Conservation (phyloP, 2,888 invertebrate species). For the Epirrita christyi region DNA sequence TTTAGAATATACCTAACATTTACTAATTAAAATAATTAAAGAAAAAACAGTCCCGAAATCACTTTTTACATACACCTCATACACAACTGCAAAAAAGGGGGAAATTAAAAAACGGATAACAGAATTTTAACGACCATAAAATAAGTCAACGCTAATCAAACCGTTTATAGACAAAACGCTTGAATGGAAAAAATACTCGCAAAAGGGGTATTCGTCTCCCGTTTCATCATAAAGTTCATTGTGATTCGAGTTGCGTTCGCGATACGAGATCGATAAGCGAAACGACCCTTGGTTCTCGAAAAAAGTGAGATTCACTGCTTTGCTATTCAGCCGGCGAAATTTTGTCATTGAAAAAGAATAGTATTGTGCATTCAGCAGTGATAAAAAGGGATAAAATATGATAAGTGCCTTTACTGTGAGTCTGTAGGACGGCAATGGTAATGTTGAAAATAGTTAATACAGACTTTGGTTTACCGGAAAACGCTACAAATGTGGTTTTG, state of each 20-base stretch:
- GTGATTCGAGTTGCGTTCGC: slow-evolving; percentile 62
- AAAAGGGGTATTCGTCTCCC: slow-evolving; percentile 51
- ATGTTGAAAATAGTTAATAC: slow-evolving; percentile 30
- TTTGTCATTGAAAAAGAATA: slow-evolving; percentile 74
- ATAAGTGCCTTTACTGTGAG: slow-evolving; percentile 41
- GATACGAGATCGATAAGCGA: slow-evolving; percentile 73
- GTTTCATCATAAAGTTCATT: slow-evolving; percentile 63
- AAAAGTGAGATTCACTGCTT: slow-evolving; percentile 68
- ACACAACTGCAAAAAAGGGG: not conserved
- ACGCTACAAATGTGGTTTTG: slow-evolving; percentile 5
- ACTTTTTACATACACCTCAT: not conserved
- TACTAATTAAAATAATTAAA: no score
- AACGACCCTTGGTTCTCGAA: slow-evolving; percentile 64
- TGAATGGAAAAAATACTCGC: slow-evolving; percentile 44
- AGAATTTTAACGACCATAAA: slow-evolving; percentile 21
- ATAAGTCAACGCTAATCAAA: slow-evolving; percentile 38
- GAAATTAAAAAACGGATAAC: slow-evolving; percentile 10
- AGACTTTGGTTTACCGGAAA: slow-evolving; percentile 17
- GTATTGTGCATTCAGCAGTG: slow-evolving; percentile 63
- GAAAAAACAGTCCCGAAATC: no score
- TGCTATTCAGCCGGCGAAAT: slow-evolving; percentile 67
- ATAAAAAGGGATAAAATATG: slow-evolving; percentile 66
- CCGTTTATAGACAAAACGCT: slow-evolving; percentile 50
- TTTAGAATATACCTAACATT: no score
- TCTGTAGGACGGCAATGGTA: slow-evolving; percentile 31